A percentile compares a stretch with the other conserved stretches of the same genome.
phyloP scores from a whole-genome alignment of 2,797 vertebrate species.

The Lacerta viridis region DNA sequence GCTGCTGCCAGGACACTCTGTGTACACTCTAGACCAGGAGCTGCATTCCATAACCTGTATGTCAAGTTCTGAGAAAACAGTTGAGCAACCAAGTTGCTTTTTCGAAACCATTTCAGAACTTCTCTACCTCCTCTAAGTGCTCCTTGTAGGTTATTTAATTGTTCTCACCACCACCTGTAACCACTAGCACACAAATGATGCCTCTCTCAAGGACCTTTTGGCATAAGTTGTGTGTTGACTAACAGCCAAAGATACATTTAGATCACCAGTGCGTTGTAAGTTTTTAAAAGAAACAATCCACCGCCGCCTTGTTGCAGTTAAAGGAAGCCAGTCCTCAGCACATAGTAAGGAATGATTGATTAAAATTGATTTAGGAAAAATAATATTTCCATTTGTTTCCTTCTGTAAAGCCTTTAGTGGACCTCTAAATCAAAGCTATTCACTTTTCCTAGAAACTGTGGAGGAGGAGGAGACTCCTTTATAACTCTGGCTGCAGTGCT shows the following conservation, averaged over 20 bases:
- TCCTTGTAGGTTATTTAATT: background rate
- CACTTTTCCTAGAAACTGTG: slow-evolving; percentile 49
- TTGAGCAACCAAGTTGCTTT: slow-evolving; percentile 13
- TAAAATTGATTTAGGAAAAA: slow-evolving; percentile 41
- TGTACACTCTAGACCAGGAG: background rate
- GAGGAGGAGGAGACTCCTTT: slow-evolving; percentile 50
- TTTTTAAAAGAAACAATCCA: background rate
- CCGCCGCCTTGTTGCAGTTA: background rate
- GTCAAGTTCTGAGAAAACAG: slow-evolving; percentile 48
- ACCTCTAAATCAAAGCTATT: slow-evolving; percentile 46
- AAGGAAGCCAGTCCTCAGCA: slow-evolving; percentile 14
- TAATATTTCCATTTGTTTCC: slow-evolving; percentile 2
- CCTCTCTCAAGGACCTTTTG: slow-evolving; percentile 1
- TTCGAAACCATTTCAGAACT: fast-evolving
- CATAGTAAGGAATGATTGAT: background rate
- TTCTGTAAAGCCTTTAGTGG: slow-evolving; percentile 52
- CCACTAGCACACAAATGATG: background rate
- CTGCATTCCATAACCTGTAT: slow-evolving; percentile 28
- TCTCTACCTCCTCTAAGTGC: background rate
- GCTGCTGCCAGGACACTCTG: background rate
- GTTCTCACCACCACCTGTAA: background rate
- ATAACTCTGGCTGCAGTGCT: slow-evolving; percentile 37
- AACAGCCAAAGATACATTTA: background rate
- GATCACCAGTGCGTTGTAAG: background rate
- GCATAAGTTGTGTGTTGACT: slow-evolving; percentile 1